Base-by-base conservation (phyloP, 2,113 vertebrate species). In the Ranitomeya variabilis region DNA sequence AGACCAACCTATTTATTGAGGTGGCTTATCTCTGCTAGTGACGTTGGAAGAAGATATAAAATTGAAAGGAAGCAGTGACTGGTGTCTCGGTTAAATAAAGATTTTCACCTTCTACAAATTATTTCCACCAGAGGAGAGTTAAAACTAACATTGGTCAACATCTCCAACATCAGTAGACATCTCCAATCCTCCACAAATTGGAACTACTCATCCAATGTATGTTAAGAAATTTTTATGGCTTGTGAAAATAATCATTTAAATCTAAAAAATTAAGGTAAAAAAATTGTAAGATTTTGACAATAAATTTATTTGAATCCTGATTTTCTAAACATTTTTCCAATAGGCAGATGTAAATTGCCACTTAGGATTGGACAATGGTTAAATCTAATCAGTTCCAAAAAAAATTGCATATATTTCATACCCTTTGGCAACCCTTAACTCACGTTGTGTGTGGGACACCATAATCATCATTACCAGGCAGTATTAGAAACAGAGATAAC, bases 401-500 rank as follows among this genome's bases (percentile, higher is more conserved):
- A 19, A 23, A 19, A 66, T 82, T 10, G 67, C 18, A 59, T 77
- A 3, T 82, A 7, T 67, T 78, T 84, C 5, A 86, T 80, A 4
- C 83, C 15, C 71, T 87, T 66, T 16, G 71, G 1, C 87, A 86
- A 59, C 23, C 90, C 90, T 90, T 90, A 60, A 85, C 67, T 92
- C 13, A 83, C 14, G 96, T 90, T 92, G 96, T 85, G 11, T 3
- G 90, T 19, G 93, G 97, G 94, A 94, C 95, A 91, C 95, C 94
- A 93, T 96, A 91, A 97, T 97, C 98, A 99, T 99, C 98, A 98
- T 99, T 99, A 99, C 98, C 98, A 99, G 98, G 98, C 98, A 99
- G 98, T 99, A 99, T 99, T 99, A 99, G 98, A 99, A 93, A 96
- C 80, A 94, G 92, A 90, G 93, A 95, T 93, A 94, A 94, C 95